Base-by-base conservation (phyloP, 92 coral and sea anemone genomes). In the Phymanthus crucifer region DNA sequence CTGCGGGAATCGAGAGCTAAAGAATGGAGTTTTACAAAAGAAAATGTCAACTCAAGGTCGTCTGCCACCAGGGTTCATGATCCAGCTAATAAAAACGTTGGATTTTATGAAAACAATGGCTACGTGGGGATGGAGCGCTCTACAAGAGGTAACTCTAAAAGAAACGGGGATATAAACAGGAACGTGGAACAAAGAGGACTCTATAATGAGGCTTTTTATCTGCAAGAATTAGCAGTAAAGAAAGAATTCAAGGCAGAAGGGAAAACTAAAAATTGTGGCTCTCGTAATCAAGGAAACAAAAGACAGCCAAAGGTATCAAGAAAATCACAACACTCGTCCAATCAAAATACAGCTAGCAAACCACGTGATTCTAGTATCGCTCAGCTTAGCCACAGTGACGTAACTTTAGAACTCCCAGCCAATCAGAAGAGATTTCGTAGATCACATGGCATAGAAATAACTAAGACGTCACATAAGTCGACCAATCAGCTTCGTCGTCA, bases 41-140 rank as follows among this genome's bases (percentile, higher is more conserved):
- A 61, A 61, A 61, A n/a, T n/a, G n/a, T n/a, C n/a, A n/a, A 1
- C 36, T 3, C 68, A 2, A 61, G 19, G 68, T 29, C 33, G 35
- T 34, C 68, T 6, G 34, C 3, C 10, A 23, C n/a, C 6, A 27
- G 68, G 34, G 32, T 27, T 61, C 68, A 61, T 27, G 35, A 61
- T 29, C 32, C 68, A 61, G 17, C 68, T 6, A 27, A 24, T 33
- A 61, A 61, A 29, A 61, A 29, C 68, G 68, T 29, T 61, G 14
- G 68, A 18, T 61, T 6, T 61, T 61, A 27, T 61, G 68, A 61
- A 24, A 61, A 61, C 23, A 61, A 61, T 9, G 68, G 68, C 68
- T 61, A 26, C 68, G 68, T 24, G 68, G 68, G 68, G 68, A 61
- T 24, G 33, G 32, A 61, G 34, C 3, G 33, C 66, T 57, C 29